Evolutionary conservation across 2,888 invertebrate genomes (phyloP), one percentile per base, ranked within the genome.

Genomic region (Timema cristinae): DNA sequence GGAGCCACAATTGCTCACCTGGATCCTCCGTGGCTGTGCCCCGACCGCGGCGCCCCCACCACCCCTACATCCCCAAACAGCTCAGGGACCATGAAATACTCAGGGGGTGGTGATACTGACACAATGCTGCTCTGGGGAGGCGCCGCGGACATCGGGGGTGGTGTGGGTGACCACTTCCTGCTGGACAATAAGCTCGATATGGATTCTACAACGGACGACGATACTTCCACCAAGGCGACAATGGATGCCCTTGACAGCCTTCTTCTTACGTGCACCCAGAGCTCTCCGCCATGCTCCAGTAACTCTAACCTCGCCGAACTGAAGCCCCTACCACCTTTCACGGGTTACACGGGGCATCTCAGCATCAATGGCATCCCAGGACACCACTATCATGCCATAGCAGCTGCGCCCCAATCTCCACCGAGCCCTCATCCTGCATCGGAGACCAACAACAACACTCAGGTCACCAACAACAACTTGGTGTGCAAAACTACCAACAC

Each of bases 301-400:
- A 88, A 88, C 59, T 86, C 88, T 66, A 89, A 88, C 68, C 85
- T 94, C 75, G 92, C 94, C 52, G 95, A 95, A 79, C 85, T 94
- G 75, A 95, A 94, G 80, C 91, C 91, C 0, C 84, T 95, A 77
- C 94, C 94, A 6, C 94, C 95, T 7, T 94, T 94, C 82, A 92
- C 93, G 66, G 91, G 91, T 50, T 93, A 93, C 83, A 93, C 94
- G 16, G 92, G 92, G 1, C 92, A 94, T 79, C 84, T 94, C 73
- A 92, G 92, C 77, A 94, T 94, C 81, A 94, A 94, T 83, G 93
- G 93, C 71, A 93, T 94, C 78, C 91, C 92, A 70, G 94, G 94
- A 2, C 93, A 93, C 80, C 94, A 94, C 80, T 94, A 91, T 81
- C 93, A 94, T 81, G 90, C 93, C 77, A 93, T 94, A 80, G 92